phyloP scores from a whole-genome alignment of 2,113 vertebrate genomes.

The Charina bottae region DNA sequence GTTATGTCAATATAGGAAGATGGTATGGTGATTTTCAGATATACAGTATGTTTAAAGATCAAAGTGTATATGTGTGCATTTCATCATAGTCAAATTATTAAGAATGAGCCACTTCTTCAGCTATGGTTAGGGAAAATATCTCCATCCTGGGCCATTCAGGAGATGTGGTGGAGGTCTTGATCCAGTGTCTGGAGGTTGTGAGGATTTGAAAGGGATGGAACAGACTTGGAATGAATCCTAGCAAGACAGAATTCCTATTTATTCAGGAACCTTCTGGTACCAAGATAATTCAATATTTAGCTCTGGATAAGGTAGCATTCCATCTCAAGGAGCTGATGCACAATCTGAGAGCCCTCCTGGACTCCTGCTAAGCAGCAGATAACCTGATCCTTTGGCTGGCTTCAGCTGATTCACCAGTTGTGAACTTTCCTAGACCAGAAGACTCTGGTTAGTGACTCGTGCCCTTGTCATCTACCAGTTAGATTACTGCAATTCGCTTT shows the following conservation, averaged over 20 bases:
- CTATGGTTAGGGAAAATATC: neutral
- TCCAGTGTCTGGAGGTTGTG: neutral
- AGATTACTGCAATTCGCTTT: too few relatives aligned
- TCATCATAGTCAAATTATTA: neutral
- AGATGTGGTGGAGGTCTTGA: neutral
- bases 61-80: neutral
- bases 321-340: neutral
- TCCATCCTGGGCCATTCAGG: neutral
- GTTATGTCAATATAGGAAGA: neutral
- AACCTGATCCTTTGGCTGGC: neutral
- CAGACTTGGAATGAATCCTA: neutral
- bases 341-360: neutral
- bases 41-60: neutral
- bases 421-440: neutral
- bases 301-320: neutral
- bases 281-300: neutral
- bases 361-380: neutral
- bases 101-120: neutral
- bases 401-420: neutral
- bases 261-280: neutral
- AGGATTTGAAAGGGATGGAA: neutral
- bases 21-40: neutral
- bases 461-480: too few relatives aligned
- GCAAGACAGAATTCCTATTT: neutral
- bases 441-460: neutral